Evolutionary conservation across 2,113 vertebrate genomes (phyloP), one percentile per base, ranked within the genome.

Genomic region (Romanogobio albipinnatus): DNA sequence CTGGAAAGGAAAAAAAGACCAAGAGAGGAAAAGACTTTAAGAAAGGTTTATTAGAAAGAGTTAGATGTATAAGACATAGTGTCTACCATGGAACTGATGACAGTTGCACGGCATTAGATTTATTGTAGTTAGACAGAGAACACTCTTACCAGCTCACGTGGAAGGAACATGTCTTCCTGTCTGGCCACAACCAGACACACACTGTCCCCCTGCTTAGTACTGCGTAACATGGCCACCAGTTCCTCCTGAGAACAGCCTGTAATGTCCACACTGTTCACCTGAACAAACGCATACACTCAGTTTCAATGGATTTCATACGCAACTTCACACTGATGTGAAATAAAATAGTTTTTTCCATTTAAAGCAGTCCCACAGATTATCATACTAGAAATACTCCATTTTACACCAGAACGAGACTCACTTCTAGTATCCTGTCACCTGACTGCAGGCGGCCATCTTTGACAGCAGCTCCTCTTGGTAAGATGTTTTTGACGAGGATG

Each of bases 401-500:
- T 39, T 62, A 49, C 39, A 76, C 19, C 5, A 39, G 15, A 71
- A 15, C 1, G 39, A 56, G 9, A 49, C 92, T 93, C 90, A 99
- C 98, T 96, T 99, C 97, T 33, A 99, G 91, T 90, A 99, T 98
- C 90, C 97, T 95, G 93, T 99, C 98, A 76, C 98, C 98, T 59
- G 97, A 97, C 89, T 98, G 96, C 85, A 99, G 94, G 62, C 97
- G 96, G 64, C 98, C 97, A 86, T 99, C 98, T 93, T 97, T 98
- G 84, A 99, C 91, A 59, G 98, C 98, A 70, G 98, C 98, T 88
- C 98, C 98, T 62, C 97, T 96, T 15, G 97, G 95, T 26, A 99
- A 94, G 92, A 99, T 99, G 90, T 99, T 99, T 91, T 99, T 99
- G 81, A 99, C 97, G 33, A 99, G 96, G 91, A 99, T 99, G 0